Base-by-base conservation (phyloP, 2,888 invertebrate genomes). In the Ommatoiulus sabulosus region DNA sequence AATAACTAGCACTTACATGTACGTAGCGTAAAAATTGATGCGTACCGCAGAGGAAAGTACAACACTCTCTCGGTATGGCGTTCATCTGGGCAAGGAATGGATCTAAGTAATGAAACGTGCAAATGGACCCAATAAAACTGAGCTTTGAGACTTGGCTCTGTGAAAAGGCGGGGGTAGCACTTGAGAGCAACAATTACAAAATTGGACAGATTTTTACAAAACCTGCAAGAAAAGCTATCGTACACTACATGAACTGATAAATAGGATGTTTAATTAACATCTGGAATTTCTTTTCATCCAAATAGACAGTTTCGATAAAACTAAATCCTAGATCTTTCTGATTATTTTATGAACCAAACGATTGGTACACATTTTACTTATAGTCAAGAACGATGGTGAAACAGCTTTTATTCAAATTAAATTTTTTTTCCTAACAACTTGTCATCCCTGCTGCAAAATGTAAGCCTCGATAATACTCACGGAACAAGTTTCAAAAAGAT, bases 111-210 rank as follows among this genome's bases (percentile, higher is more conserved):
- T 72, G 72, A 72, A 72, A 72, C 72, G 72, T 24, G 72, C 20
- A 72, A 72, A 72, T 72, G 72, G 72, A 72, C 72, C 72, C 72
- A 72, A 24, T 24, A 72, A 72, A 72, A 72, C 72, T 72, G 72
- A 72, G 72, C 72, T 72, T 72, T 20, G 72, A 72, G 72, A 72
- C 72, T 72, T 24, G 24, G 20, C 24, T 72, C 72, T 72, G 24
- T 72, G 20, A n/a, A 24, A 72, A 72, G 72, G 72, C 72, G 8
- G 72, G 72, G 24, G 72, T 10, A 72, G 20, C 72, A 20, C 72
- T 72, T 24, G 24, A 35, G 72, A 72, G 72, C 72, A 72, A 24
- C 20, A 72, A 24, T 72, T 72, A 72, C n/a, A 72, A 72, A 72
- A 72, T 10, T 3, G 24, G 72, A 72, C 72, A 72, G 72, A 72